Evolutionary conservation across 2,113 vertebrate genomes (phyloP), one percentile per base, ranked within the genome.

Genomic region (Lutjanus erythropterus): DNA sequence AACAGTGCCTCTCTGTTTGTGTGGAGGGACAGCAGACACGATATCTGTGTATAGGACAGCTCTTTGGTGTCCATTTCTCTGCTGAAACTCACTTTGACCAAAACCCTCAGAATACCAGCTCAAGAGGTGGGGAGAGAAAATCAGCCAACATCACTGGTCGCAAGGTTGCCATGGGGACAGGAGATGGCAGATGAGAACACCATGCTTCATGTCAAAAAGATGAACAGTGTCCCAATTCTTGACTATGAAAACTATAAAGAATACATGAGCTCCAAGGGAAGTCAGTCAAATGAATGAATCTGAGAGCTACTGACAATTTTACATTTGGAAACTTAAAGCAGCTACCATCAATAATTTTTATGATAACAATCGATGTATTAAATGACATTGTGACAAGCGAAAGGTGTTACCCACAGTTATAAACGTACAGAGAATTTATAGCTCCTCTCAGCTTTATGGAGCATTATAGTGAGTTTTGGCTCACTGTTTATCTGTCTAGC

Each of bases 131-230:
- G 50, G 55, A 71, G 85, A 75, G 33, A 64, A 64, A 84, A 83
- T 14, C 62, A 59, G 66, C 61, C 78, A 42, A 60, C 66, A 78
- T 80, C 65, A 81, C 71, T 85, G 86, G 90, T 71, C 70, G 77
- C 79, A 72, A 72, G 52, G 93, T 94, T 94, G 89, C 92, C 91
- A 94, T 94, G 91, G 92, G 86, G 92, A 94, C 88, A 81, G 61
- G 50, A 89, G 69, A 76, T 67, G 59, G 78, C 80, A 87, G 78
- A 86, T 70, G 74, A 88, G 86, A 88, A 80, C 74, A 75, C 55
- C 35, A 71, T 44, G 62, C 39, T 65, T 78, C 68, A 74, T 50
- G 71, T 88, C 67, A 81, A 86, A 83, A 85, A 71, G 69, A 78
- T 71, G 74, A 81, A 50, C 21, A 12, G 59, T 39, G 62, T 53